phyloP scores from a whole-genome alignment of 2,797 vertebrate genomes.

The Vespertilio murinus region DNA sequence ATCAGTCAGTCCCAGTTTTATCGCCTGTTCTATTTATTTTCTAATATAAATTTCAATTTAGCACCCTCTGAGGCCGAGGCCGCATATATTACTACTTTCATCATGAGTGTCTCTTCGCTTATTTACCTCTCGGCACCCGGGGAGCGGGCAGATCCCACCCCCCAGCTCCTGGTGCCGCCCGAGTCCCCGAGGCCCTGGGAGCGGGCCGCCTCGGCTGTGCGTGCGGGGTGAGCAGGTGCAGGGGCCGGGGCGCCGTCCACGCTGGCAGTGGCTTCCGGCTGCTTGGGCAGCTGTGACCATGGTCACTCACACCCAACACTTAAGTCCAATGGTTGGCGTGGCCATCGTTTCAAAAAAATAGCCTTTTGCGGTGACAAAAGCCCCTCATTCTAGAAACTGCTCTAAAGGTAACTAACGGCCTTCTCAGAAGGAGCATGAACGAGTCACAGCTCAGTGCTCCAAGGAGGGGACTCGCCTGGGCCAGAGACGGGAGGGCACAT shows the following conservation, averaged over 20 bases:
- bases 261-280: too few relatives aligned
- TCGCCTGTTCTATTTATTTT: constrained; percentile 52
- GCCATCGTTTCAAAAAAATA: not conserved
- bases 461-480: not conserved
- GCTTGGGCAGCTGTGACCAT: too few relatives aligned
- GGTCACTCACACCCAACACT: too few relatives aligned
- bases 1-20: constrained; percentile 57
- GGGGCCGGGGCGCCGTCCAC: too few relatives aligned
- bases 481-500: not conserved
- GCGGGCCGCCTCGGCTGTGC: too few relatives aligned
- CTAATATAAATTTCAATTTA: constrained; percentile 72
- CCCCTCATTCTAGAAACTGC: not conserved
- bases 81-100: constrained; percentile 37
- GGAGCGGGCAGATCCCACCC: not conserved
- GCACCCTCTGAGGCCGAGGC: constrained; percentile 49
- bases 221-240: too few relatives aligned
- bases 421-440: not conserved
- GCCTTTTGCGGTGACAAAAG: not conserved
- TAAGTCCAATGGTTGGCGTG: too few relatives aligned
- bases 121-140: not conserved
- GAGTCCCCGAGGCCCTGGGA: too few relatives aligned
- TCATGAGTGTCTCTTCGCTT: not conserved
- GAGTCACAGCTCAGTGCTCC: not conserved
- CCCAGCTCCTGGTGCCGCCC: not conserved
- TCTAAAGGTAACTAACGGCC: not conserved